Evolutionary conservation across 2,797 vertebrate genomes (phyloP).

Genomic region (Gastrophryne carolinensis): DNA sequence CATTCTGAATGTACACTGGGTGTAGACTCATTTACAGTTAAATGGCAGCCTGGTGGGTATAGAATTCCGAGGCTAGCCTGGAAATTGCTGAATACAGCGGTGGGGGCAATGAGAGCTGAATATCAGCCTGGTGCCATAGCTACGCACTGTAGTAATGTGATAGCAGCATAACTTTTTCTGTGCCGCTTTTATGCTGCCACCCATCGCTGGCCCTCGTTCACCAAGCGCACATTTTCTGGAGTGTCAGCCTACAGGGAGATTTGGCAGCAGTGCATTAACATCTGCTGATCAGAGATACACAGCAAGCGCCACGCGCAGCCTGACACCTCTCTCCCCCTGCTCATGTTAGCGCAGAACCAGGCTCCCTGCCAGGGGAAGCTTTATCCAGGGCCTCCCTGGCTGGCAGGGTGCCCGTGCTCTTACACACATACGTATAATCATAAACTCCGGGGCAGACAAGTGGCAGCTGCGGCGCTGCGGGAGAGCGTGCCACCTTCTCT

Average conservation of each 20-base stretch:
- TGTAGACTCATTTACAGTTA: no score
- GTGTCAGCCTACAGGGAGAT: slow-evolving; percentile 27
- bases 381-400: slow-evolving; percentile 72
- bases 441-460: slow-evolving; percentile 69
- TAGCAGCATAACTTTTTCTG: background rate
- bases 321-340: slow-evolving; percentile 44
- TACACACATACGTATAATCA: slow-evolving; percentile 76
- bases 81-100: no score
- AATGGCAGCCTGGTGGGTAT: no score
- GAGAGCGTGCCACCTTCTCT: slow-evolving; percentile 38
- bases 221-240: slow-evolving; percentile 8
- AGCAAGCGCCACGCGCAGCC: slow-evolving; percentile 51
- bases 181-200: background rate
- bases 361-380: slow-evolving; percentile 70
- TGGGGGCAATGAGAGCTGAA: background rate
- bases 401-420: slow-evolving; percentile 69
- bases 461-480: slow-evolving; percentile 64
- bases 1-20: no score
- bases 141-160: background rate
- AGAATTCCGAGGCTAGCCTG: no score
- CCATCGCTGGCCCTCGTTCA: slow-evolving; percentile 5
- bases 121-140: background rate
- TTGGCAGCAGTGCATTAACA: slow-evolving; percentile 41
- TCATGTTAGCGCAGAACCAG: slow-evolving; percentile 65
- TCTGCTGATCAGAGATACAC: slow-evolving; percentile 50